Base-by-base conservation (phyloP, 1,140 invertebrate species). In the Acyrthosiphon pisum region DNA sequence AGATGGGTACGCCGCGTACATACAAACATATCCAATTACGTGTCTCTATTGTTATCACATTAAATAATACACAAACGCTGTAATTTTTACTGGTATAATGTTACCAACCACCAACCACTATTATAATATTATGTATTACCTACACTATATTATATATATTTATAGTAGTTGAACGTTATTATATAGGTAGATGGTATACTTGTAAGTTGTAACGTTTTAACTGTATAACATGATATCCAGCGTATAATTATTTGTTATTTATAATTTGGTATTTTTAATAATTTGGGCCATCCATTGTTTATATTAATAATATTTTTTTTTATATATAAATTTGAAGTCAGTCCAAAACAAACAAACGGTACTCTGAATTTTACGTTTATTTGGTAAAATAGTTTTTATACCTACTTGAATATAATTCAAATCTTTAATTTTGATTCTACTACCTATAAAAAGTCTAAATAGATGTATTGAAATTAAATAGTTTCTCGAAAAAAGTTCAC, bases 231-330 rank as follows among this genome's bases (percentile, higher is more conserved):
- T 6, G 60, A n/a, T n/a, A 30, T 60, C 11, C 30, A n/a, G 60
- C 1, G 60, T 68, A n/a, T 76, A 76, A 76, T 76, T 18, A 76
- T 76, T 76, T 76, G 30, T 76, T 76, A 76, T 76, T 76, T 76
- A n/a, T 76, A 76, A 76, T 76, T 76, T 30, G 14, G 60, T 18
- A 76, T 76, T 76, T 76, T 76, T 76, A 76, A 76, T n/a, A 18
- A 76, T 76, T 76, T 23, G 60, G 60, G 30, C 11, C 30, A 35
- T 30, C 88, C 22, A 89, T 41, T 56, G 48, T 41, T 89, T 89
- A 44, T 50, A 56, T 89, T 26, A 35, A 41, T 23, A 89, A 56
- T 89, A 89, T 89, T 89, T 14, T 20, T 89, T 89, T 56, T 76
- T 76, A n/a, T 76, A n/a, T 68, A 56, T 23, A 56, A 26, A 56